Evolutionary conservation across 2,113 vertebrate species (phyloP).

Genomic region (Hemicordylus capensis): DNA sequence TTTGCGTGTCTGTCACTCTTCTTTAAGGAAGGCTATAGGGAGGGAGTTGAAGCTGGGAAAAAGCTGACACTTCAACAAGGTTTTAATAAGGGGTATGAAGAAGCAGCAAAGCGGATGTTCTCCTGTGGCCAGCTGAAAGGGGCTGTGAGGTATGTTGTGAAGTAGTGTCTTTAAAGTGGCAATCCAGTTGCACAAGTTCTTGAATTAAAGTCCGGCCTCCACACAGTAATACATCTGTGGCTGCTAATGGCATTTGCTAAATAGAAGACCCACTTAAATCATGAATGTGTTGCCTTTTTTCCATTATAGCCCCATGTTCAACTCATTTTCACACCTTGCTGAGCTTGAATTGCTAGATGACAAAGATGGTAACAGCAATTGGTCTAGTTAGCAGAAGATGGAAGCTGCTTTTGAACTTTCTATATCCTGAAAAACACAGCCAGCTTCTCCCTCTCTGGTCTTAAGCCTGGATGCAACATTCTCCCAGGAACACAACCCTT

Average conservation of each 20-base stretch:
- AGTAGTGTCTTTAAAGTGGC: not conserved
- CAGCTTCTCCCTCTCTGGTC: not conserved
- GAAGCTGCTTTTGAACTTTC: not conserved
- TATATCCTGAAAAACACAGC: not conserved
- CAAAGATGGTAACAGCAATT: not conserved
- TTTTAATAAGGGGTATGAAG: conserved; percentile 87
- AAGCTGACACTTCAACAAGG: conserved; percentile 85
- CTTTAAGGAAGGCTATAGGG: conserved; percentile 89
- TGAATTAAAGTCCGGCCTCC: not conserved
- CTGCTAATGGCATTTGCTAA: not conserved
- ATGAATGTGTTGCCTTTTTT: not conserved
- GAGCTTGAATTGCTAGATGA: not conserved
- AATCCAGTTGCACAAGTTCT: not conserved
- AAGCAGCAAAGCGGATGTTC: conserved; percentile 79
- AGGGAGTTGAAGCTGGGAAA: conserved; percentile 89
- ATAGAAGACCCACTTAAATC: not conserved
- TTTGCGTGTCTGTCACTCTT: conserved; percentile 27
- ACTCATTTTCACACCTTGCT: not conserved
- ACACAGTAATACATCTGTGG: not conserved
- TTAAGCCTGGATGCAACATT: not conserved
- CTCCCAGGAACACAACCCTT: not conserved
- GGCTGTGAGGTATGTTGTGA: conserved; percentile 82
- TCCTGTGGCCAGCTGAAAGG: conserved; percentile 87
- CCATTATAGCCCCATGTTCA: not conserved
- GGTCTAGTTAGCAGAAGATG: not conserved